Evolutionary conservation across 2,888 invertebrate genomes (phyloP), one percentile per base, ranked within the genome.

Genomic region (Lasioglossum calceatum): DNA sequence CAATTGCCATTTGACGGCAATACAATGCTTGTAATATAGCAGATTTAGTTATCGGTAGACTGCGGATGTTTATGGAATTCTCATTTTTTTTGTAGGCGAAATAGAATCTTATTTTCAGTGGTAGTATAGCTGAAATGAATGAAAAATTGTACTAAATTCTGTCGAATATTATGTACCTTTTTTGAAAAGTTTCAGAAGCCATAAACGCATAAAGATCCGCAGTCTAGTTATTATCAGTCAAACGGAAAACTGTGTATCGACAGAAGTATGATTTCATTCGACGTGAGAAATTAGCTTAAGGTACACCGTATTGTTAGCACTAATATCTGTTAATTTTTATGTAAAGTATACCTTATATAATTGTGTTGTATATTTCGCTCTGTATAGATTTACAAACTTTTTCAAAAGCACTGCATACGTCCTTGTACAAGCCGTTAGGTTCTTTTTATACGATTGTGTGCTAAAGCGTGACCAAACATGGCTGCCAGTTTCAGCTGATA

Each of bases 301-400:
- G 27, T 82, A 86, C 81, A 79, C 82, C 84, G 75, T 88, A 85
- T 64, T 61, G 67, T 50, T 89, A 88, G 82, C 72, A 54, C 44
- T 90, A 83, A 82, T 19, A 72, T 87, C 84, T 87, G 85, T 89
- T 91, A 80, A 89, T 89, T 85, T 90, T 85, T 84, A 82, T 90
- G 89, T 87, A 90, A 88, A 86, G 82, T 90, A 89, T 76, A 79
- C 81, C 76, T 79, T 87, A 77, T 87, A 77, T 71, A 50, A 81
- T 36, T 82, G 87, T 87, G 87, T 82, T 90, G 90, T 91, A 90
- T 79, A 91, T 90, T 90, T 88, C 72, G 84, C 73, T 86, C 78
- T 88, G 82, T 81, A 84, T 87, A 89, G 79, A 83, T 85, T 87
- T 85, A 82, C 72, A 61, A 74, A 84, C 36, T 87, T 88, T 88